Evolutionary conservation across 2,113 vertebrate genomes (phyloP), one percentile per base, ranked within the genome.

Genomic region (Forbesichthys agassizii): DNA sequence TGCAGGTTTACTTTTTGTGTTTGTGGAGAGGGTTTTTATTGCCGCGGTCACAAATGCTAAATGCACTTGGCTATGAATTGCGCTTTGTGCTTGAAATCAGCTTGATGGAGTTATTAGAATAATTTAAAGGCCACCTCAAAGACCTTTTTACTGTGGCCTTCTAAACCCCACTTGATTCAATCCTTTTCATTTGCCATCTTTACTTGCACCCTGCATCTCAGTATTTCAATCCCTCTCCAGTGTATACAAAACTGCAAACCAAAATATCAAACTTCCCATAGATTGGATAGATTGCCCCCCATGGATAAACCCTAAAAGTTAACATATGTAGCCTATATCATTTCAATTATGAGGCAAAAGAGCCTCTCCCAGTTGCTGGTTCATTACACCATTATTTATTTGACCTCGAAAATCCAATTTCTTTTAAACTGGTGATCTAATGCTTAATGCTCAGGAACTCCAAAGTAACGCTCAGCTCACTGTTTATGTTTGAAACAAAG

Each of bases 171-270:
- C 77, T 73, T 85, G 81, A 89, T 88, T 90, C 90, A 90, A 89
- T 89, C 84, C 83, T 84, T 84, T 88, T 81, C 74, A 85, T 90
- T 88, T 85, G 86, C 90, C 87, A 87, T 87, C 73, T 86, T 82
- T 74, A 77, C 75, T 82, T 58, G 71, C 61, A 68, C 60, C 76
- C 71, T 71, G 68, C 77, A 73, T 67, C 75, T 83, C 85, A 77
- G 71, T 77, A 20, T 64, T 87, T 86, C 52, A 74, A 79, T 86
- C 75, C 74, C 68, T 64, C 18, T 69, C 79, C 52, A 77, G 48
- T 69, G 69, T 27, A 74, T 83, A 81, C 74, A 56, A 78, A 84
- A 73, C 75, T 36, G 80, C 79, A 66, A 56, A 67, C 74, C 36
- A 61, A 74, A 71, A 75, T 52, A 33, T 61, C 11, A 10, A 57